Evolutionary conservation across 2,797 vertebrate species (phyloP).

Genomic region (Anas georgica): DNA sequence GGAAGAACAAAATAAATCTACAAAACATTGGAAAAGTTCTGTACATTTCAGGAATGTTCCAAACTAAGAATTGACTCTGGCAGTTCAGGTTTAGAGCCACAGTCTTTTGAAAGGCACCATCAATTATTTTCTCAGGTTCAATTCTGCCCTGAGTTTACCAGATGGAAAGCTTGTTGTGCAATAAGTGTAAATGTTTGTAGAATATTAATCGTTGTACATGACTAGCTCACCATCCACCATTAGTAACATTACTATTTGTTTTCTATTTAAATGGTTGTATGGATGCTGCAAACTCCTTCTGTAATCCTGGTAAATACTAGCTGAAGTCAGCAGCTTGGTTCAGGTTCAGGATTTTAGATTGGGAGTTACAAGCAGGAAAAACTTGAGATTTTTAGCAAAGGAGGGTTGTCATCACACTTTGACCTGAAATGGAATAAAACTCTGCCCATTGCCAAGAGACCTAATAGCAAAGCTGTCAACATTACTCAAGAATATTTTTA

Average conservation of each 20-base stretch:
- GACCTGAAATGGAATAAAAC: background rate
- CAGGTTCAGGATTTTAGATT: background rate
- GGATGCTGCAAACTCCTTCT: background rate
- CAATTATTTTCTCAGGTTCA: constrained; percentile 21
- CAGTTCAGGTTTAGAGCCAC: background rate
- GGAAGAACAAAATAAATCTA: background rate
- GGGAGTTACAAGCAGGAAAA: background rate
- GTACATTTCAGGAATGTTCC: background rate
- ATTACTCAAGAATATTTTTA: background rate
- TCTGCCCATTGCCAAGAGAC: background rate
- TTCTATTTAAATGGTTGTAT: background rate
- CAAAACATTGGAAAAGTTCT: background rate
- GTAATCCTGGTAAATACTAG: background rate
- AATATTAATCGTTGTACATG: background rate
- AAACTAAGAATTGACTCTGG: background rate
- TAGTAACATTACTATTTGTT: background rate
- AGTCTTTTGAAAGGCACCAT: constrained; percentile 22
- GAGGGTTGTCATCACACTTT: background rate
- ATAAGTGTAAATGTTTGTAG: background rate
- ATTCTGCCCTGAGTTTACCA: background rate
- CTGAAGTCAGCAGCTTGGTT: background rate
- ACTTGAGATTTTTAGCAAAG: background rate
- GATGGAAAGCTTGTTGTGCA: background rate
- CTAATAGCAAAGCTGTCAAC: background rate
- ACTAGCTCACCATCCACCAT: background rate